A percentile compares a stretch with the other conserved stretches of the same genome.
These are phyloP conservation scores for Percina caprodes DNA, from an alignment of 2,113 vertebrate genomes.

Conservation along the genomic window DNA sequence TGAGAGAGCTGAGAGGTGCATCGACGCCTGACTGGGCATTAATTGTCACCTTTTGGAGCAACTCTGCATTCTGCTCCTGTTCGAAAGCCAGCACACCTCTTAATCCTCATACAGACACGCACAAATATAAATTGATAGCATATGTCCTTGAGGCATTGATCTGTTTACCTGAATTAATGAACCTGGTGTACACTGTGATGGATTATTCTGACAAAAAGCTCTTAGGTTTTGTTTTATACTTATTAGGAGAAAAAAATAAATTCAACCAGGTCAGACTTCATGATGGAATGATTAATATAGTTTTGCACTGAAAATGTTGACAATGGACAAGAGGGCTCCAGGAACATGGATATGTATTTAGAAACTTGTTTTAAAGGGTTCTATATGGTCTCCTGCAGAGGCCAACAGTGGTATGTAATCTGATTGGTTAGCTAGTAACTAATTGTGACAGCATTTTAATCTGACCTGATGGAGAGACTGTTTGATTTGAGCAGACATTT, in stretches of 20 bases:
- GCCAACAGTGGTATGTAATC: not conserved
- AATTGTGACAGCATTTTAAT: conserved; percentile 37
- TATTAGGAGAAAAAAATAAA: conserved; percentile 12
- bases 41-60: conserved; percentile 53
- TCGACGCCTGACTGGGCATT: conserved; percentile 57
- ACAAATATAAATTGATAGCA: conserved; percentile 49
- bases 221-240: conserved; percentile 43
- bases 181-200: conserved; percentile 31
- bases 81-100: conserved; percentile 42
- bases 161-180: conserved; percentile 61
- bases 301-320: not conserved
- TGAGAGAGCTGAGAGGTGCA: conserved; percentile 28
- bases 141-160: conserved; percentile 69
- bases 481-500: not conserved
- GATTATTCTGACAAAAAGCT: conserved; percentile 32
- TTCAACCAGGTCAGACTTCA: not conserved
- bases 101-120: conserved; percentile 38
- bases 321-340: not conserved
- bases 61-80: conserved; percentile 42
- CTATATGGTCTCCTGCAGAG: not conserved
- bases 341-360: not conserved
- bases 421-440: conserved; percentile 38
- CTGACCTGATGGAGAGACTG: conserved; percentile 22
- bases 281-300: not conserved
- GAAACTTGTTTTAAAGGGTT: conserved; percentile 12